phyloP scores from a whole-genome alignment of 2,797 vertebrate genomes.

The Coracias cyanogaster region DNA sequence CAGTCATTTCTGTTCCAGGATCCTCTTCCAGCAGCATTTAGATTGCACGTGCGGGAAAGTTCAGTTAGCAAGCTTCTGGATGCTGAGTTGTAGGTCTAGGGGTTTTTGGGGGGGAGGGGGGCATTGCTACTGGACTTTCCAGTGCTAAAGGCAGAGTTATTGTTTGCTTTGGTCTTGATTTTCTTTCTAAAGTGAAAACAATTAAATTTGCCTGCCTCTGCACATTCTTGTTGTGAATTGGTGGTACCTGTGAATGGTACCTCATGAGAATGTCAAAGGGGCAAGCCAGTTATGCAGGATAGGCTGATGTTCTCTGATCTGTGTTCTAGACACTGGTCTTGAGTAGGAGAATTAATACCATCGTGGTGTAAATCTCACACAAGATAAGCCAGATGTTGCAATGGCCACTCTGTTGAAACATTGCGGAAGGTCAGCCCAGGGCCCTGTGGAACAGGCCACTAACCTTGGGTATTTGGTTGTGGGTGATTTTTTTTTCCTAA shows the following conservation, averaged over 20 bases:
- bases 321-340: neutral
- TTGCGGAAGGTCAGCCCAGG: neutral
- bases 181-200: neutral
- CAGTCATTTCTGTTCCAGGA: neutral
- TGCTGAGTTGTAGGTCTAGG: neutral
- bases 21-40: neutral
- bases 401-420: neutral
- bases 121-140: neutral
- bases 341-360: neutral
- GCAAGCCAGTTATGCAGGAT: fast-evolving
- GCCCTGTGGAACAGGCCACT: neutral
- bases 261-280: neutral
- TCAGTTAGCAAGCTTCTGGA: neutral
- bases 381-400: neutral
- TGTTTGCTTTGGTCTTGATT: neutral
- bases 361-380: neutral
- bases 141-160: neutral
- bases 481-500: neutral
- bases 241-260: no score
- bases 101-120: neutral
- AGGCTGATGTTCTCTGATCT: neutral
- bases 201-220: neutral
- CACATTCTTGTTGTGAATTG: neutral
- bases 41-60: neutral
- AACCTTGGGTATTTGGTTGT: neutral